Percentiles rank a stretch among this genome's conserved stretches.
Conservation (phyloP, 2,797 vertebrate species). For the Pipistrellus pygmaeus region DNA sequence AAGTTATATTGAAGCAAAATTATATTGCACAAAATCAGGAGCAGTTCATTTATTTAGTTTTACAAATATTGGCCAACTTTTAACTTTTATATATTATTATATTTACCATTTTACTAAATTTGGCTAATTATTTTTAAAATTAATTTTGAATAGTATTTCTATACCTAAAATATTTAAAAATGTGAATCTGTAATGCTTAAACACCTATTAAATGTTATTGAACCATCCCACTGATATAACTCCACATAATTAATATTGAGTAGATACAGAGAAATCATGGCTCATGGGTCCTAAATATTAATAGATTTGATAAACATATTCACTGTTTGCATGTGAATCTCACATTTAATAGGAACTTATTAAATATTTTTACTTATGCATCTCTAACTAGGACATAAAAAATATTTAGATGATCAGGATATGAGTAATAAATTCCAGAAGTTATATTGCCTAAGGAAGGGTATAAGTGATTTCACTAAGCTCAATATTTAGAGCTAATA, state of each 20-base stretch:
- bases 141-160: neutral
- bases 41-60: conserved; percentile 12
- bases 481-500: neutral
- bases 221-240: neutral
- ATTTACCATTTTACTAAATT: neutral
- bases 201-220: neutral
- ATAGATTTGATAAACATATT: neutral
- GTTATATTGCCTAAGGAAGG: neutral
- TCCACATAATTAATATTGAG: neutral
- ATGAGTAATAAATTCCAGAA: neutral
- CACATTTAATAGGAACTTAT: neutral
- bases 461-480: neutral
- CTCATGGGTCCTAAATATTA: neutral
- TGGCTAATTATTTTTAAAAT: neutral
- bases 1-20: neutral
- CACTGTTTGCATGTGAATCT: neutral
- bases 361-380: neutral
- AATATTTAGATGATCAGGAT: neutral
- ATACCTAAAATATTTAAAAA: too few relatives aligned
- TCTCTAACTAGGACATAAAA: neutral
- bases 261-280: neutral
- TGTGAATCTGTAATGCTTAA: neutral
- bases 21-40: neutral
- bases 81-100: neutral
- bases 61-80: neutral